phyloP scores from a whole-genome alignment of 2,113 vertebrate species.

The Rhadina sibilatrix region DNA sequence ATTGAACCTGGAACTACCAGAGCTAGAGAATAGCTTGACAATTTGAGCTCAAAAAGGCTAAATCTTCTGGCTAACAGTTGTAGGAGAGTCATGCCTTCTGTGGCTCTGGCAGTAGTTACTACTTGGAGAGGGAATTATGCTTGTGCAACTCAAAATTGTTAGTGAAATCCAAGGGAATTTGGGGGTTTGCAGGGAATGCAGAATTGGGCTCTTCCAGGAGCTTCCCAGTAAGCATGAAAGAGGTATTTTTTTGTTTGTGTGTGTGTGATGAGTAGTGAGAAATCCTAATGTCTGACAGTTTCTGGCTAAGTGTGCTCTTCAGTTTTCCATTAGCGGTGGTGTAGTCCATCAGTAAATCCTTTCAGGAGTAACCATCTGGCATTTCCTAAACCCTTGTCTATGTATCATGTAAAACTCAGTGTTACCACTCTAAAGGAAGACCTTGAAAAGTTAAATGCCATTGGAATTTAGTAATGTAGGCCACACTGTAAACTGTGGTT shows the following conservation, averaged over 20 bases:
- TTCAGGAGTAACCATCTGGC: constrained; percentile 29
- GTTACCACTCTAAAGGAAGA: constrained; percentile 52
- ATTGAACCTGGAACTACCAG: constrained; percentile 58
- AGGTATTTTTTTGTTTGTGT: background rate
- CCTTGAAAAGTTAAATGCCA: constrained; percentile 61
- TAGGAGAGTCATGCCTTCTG: constrained; percentile 46
- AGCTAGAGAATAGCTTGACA: constrained; percentile 24
- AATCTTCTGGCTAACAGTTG: constrained; percentile 50
- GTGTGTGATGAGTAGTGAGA: background rate
- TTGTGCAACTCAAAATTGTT: constrained; percentile 48
- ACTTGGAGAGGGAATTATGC: constrained; percentile 40
- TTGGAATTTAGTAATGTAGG: constrained; percentile 68
- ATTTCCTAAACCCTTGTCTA: constrained; percentile 40
- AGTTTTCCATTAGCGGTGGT: constrained; percentile 21
- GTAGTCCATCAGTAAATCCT: background rate
- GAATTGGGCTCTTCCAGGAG: constrained; percentile 25
- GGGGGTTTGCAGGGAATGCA: constrained; percentile 57
- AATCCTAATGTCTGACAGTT: background rate
- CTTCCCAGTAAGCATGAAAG: background rate
- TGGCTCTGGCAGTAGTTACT: constrained; percentile 46
- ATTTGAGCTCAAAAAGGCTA: constrained; percentile 47
- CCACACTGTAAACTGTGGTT: constrained; percentile 70
- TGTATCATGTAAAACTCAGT: constrained; percentile 14
- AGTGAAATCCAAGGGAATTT: constrained; percentile 45
- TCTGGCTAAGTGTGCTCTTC: background rate